Evolutionary conservation across 2,888 invertebrate genomes (phyloP), one percentile per base, ranked within the genome.

Genomic region (Volucella bombylans): DNA sequence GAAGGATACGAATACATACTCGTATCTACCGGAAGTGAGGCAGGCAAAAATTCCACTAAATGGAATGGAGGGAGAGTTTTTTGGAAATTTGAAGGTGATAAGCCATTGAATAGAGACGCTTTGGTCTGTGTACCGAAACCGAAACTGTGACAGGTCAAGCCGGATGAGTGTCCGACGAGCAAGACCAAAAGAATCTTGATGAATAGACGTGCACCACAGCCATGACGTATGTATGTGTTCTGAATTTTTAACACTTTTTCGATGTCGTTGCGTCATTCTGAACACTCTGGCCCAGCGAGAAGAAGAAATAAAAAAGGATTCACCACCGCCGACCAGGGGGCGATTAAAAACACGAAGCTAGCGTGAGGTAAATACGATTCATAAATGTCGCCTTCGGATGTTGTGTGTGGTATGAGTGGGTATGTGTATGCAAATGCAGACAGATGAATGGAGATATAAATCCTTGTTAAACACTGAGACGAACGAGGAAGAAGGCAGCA

Each of bases 381-480:
- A 79, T 79, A 79, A 81, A 71, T 55, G 62, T 65, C 55, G 68
- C 64, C 49, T 45, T 49, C 45, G 62, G 61, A 47, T 15, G 69
- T 8, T 14, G 39, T 18, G 14, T 11, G 50, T 23, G 9, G 38
- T 12, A 15, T 49, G 49, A 31, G 14, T 45, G 23, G 18, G 64
- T 55, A 31, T 54, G 39, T 38, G 9, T 15, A 54, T 49, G 50
- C 15, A 49, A 47, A 50, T 59, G 74, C 67, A 80, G 76, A 85
- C 81, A 81, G 85, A 85, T 81, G 85, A 68, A 85, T 85, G 81
- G 76, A 77, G 81, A 85, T 72, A 85, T 85, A 85, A 85, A 85
- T 85, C 85, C 85, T 85, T 85, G 81, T 85, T 85, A 85, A 85
- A 85, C 77, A 72, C 71, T 50, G 52, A 41, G 41, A 31, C 45